Base-by-base conservation (phyloP, 2,113 vertebrate genomes). In the Hydrolagus affinis region DNA sequence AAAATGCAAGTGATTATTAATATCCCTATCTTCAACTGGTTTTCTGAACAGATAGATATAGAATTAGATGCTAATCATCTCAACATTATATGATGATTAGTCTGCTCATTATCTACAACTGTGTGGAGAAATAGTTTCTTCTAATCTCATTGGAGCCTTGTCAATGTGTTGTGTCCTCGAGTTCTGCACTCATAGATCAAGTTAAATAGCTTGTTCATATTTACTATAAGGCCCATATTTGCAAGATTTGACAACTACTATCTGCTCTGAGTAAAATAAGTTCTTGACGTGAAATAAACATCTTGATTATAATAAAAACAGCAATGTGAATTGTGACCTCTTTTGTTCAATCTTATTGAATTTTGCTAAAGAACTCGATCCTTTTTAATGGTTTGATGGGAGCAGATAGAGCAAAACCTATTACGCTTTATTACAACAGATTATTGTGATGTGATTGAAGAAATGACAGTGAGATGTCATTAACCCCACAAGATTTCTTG, bases 401-500 rank as follows among this genome's bases (percentile, higher is more conserved):
- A 66, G 15, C 28, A 30, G 62, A 66, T 83, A 83, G 15, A 64
- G 78, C 17, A 68, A 83, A 66, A 83, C 66, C 8, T 66, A 66
- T 64, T 9, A 15, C 21, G 25, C 25, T 15, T 74, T 19, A 78
- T 78, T 60, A 77, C 74, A 80, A 80, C 11, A 78, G 25, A 62
- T 77, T 11, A 75, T 75, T 75, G 56, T 62, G 23, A 78, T 78
- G 23, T 78, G 59, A 78, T 25, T 78, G 57, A 83, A 62, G 4
- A 60, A 19, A 64, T 56, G 73, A 75, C n/a, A 80, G n/a, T 64
- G 12, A 64, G 76, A 28, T 66, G 25, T 80, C 23, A 64, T 66
- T 83, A 66, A 80, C 57, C 9, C 76, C 59, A 32, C 17, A 28
- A 25, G 59, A 80, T 62, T 28, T 14, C n/a, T 10, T 93, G 88